Evolutionary conservation across 2,888 invertebrate genomes (phyloP).

Genomic region (Drosophila kanekoi): DNA sequence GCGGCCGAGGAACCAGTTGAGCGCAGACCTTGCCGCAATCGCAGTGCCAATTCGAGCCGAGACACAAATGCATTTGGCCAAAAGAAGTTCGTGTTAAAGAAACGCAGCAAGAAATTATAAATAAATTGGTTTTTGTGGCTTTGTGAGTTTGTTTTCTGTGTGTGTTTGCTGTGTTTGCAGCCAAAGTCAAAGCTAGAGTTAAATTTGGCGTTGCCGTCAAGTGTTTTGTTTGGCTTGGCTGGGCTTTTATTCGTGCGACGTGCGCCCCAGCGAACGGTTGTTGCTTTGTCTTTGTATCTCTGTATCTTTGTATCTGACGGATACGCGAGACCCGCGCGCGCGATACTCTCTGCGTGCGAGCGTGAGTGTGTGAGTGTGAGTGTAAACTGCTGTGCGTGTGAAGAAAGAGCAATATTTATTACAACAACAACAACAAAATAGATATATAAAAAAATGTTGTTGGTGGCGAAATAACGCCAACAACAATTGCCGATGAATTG

Average conservation of each 20-base stretch:
- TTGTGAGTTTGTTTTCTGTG: conserved; percentile 18
- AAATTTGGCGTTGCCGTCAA: conserved; percentile 58
- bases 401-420: conserved; percentile 77
- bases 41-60: conserved; percentile 28
- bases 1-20: conserved; percentile 74
- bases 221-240: conserved; percentile 64
- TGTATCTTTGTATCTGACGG: conserved; percentile 65
- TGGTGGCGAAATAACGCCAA: conserved; percentile 66
- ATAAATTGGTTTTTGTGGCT: conserved; percentile 10
- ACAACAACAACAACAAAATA: conserved; percentile 28
- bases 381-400: conserved; percentile 61
- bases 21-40: conserved; percentile 67
- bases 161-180: conserved; percentile 34
- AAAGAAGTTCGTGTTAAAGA: conserved; percentile 45
- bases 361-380: conserved; percentile 25
- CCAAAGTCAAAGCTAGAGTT: conserved; percentile 33
- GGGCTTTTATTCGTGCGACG: conserved; percentile 76
- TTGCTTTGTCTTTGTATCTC: conserved; percentile 66
- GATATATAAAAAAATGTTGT: conserved; percentile 33
- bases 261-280: conserved; percentile 77
- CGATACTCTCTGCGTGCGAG: conserved; percentile 1
- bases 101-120: conserved; percentile 13
- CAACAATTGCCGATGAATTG: conserved; percentile 65
- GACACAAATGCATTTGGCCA: conserved; percentile 70
- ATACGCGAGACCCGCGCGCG: conserved; percentile 58